These are phyloP conservation scores for Perodicticus potto DNA, from an alignment of 2,797 vertebrate genomes.

Conservation along the genomic window DNA sequence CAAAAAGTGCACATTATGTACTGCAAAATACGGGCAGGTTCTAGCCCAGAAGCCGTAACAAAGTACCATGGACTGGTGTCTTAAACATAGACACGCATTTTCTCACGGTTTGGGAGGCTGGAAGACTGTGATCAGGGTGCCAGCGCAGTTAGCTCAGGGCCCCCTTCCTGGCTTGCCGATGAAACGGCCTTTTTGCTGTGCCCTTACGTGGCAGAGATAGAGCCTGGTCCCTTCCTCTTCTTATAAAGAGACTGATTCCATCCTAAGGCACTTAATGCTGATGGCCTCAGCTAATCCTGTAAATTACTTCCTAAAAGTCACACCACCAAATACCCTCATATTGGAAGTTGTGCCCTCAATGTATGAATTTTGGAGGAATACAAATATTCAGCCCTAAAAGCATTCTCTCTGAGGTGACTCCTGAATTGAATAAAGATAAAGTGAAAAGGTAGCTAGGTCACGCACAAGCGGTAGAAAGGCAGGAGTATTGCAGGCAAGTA, in stretches of 20 bases:
- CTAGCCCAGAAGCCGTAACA: neutral
- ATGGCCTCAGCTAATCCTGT: neutral
- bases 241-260: neutral
- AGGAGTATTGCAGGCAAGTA: neutral
- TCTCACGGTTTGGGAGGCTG: neutral
- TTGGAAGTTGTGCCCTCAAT: neutral
- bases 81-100: neutral
- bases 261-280: neutral
- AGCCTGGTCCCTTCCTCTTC: neutral
- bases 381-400: neutral
- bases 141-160: neutral
- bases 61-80: neutral
- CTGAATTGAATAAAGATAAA: neutral
- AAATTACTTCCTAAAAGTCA: neutral
- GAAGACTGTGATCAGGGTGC: neutral
- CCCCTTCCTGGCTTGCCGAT: neutral
- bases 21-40: neutral
- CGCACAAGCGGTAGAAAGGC: neutral
- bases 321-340: neutral
- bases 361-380: neutral
- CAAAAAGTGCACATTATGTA: too few species aligned
- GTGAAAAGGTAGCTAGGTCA: neutral
- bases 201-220: rapidly evolving
- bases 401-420: too few species aligned
- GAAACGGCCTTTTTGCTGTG: neutral